phyloP scores from a whole-genome alignment of 2,113 vertebrate species.

The Addax nasomaculatus region DNA sequence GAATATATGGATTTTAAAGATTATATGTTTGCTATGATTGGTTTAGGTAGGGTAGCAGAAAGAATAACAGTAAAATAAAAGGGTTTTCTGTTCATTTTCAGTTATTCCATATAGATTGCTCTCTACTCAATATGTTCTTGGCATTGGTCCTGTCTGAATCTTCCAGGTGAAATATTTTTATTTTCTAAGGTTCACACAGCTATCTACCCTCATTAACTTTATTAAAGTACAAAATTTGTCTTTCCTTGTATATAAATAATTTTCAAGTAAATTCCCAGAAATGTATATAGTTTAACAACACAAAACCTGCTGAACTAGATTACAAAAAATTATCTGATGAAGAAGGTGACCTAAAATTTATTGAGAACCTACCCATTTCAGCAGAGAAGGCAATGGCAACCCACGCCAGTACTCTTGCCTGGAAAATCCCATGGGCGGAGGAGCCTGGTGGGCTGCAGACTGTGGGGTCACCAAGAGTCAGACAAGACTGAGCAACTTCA shows the following conservation, averaged over 20 bases:
- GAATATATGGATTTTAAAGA: not conserved
- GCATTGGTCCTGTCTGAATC: not conserved
- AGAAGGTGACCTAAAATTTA: not conserved
- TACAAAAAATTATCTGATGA: not conserved
- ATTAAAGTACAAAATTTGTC: not conserved
- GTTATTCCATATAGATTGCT: not conserved
- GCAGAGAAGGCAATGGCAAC: accelerated
- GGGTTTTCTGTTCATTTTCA: not conserved
- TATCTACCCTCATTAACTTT: not conserved
- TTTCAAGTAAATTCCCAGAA: not conserved
- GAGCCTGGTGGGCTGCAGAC: too few relatives aligned
- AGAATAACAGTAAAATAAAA: not conserved
- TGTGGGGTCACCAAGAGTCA: too few relatives aligned
- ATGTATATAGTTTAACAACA: not conserved
- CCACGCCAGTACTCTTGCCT: too few relatives aligned
- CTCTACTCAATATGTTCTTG: not conserved
- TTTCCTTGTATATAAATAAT: not conserved
- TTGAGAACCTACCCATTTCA: not conserved
- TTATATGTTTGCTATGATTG: not conserved
- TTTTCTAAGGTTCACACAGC: not conserved
- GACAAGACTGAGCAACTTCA: too few relatives aligned
- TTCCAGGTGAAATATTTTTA: not conserved
- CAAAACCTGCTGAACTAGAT: not conserved
- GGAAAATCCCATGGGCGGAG: accelerated
- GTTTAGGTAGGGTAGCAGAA: not conserved